These are phyloP conservation scores for Brachionus calyciflorus DNA, from an alignment of 1,140 invertebrate genomes.

Conservation along the genomic window DNA sequence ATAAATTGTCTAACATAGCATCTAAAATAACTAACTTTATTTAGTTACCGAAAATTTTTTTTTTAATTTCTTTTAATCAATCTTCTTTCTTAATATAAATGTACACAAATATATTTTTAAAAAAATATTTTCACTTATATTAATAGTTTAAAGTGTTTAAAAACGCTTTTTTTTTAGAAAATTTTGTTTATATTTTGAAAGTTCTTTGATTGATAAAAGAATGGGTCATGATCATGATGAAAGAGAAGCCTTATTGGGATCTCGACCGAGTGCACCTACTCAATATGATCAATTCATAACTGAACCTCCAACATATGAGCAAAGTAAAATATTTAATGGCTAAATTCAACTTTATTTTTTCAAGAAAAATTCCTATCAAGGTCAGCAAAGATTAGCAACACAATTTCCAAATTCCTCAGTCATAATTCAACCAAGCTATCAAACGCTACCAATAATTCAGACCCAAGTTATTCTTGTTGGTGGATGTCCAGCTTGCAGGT, in stretches of 20 bases:
- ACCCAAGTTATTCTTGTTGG: slow-evolving; percentile 71
- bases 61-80: neutral
- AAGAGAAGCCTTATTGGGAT: neutral
- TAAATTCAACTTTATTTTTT: neutral
- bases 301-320: slow-evolving; percentile 5
- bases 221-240: neutral
- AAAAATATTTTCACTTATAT: neutral
- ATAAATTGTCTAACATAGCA: neutral
- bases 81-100: neutral
- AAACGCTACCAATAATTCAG: slow-evolving; percentile 55
- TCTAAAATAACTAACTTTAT: neutral
- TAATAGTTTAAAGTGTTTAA: neutral
- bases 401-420: neutral
- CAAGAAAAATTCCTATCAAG: no score
- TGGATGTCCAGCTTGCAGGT: slow-evolving; percentile 76
- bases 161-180: neutral
- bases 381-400: neutral
- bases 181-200: neutral
- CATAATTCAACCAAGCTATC: slow-evolving; percentile 45
- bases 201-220: neutral
- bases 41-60: neutral
- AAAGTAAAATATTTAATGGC: neutral
- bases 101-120: neutral
- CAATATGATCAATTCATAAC: neutral
- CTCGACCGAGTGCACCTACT: neutral